Evolutionary conservation across 2,797 vertebrate species (phyloP), one percentile per base, ranked within the genome.

Genomic region (Uromys caudimaculatus): DNA sequence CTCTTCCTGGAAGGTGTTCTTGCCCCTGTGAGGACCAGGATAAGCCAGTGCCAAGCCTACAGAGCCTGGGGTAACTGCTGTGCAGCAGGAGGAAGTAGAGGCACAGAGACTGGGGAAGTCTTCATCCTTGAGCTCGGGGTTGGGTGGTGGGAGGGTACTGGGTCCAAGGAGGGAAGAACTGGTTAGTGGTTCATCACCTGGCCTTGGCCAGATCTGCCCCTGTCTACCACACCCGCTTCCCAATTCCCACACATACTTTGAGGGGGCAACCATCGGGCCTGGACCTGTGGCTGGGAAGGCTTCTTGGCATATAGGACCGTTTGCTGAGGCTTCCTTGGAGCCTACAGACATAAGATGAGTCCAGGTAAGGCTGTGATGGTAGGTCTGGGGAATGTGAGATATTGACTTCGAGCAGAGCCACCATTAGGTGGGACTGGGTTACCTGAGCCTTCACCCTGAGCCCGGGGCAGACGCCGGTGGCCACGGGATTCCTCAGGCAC

Each of bases 1-100:
- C 58, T 99, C 99, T 67, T 99, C 99, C 21, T 99, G 99, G 97
- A 99, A 99, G 67, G 99, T 98, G 0, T 98, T 99, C 0, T 97
- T 96, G 97, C 98, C 99, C 95, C 97, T 99, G 3, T 99, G 90
- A 0, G 99, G 99, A 0, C 98, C 97, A 0, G 99, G 98, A 88
- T 99, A 99, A 0, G 98, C 98, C 29, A 99, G 78, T 0, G 98
- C 85, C 92, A 98, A 47, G 27, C 98, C 98, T 19, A 98, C 76
- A 0, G 98, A 52, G 84, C 97, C 88, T 7, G 52, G 4, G 35
- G 98, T 67, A 0, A 95, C 96, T 7, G 96, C 93, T 0, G 76
- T 21, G 3, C 98, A 32, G 98, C 98, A 98, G 98, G 98, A 94
- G 93, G 99, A 93, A 81, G 85, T 38, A 4, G 99, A 99, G 77